Percentiles rank a stretch among this genome's conserved stretches.
Evolutionary conservation across 2,797 vertebrate species (phyloP).

Genomic region (Rhyacichthys aspro): DNA sequence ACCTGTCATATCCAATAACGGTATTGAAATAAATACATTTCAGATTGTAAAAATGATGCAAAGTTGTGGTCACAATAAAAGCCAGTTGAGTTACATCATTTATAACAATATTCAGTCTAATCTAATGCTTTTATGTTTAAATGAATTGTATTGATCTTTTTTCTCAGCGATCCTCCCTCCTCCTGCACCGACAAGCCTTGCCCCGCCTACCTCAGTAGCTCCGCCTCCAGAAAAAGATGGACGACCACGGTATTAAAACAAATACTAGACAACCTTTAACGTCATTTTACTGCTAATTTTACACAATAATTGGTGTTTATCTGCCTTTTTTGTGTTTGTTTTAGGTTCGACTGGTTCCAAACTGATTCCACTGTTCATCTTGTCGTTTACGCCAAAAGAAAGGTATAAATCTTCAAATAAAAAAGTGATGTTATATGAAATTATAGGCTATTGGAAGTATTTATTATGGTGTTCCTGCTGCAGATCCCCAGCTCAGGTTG

Average conservation of each 20-base stretch:
- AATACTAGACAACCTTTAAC: not conserved
- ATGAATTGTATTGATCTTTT: not conserved
- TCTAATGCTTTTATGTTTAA: not conserved
- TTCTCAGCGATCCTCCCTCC: constrained; percentile 60
- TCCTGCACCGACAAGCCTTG: constrained; percentile 32
- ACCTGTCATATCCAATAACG: constrained; percentile 75
- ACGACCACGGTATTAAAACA: constrained; percentile 68
- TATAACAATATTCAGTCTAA: too few species aligned
- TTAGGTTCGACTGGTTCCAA: constrained; percentile 97
- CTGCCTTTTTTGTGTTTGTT: constrained; percentile 7
- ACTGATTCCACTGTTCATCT: constrained; percentile 86
- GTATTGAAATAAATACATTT: constrained; percentile 63
- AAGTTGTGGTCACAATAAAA: not conserved
- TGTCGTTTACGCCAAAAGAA: constrained; percentile 90
- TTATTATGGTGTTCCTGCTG: not conserved
- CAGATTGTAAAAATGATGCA: not conserved
- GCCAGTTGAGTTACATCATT: not conserved
- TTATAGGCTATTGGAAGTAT: not conserved
- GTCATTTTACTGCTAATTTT: not conserved
- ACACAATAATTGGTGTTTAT: not conserved
- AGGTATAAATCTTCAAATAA: constrained; percentile 76
- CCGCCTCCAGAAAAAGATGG: constrained; percentile 68
- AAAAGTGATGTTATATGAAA: not conserved
- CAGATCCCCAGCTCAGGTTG: constrained; percentile 86
- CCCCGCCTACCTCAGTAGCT: constrained; percentile 30